A percentile compares a stretch with the other conserved stretches of the same genome.
Conservation (phyloP, 2,113 vertebrate species). For the Saccopteryx leptura region DNA sequence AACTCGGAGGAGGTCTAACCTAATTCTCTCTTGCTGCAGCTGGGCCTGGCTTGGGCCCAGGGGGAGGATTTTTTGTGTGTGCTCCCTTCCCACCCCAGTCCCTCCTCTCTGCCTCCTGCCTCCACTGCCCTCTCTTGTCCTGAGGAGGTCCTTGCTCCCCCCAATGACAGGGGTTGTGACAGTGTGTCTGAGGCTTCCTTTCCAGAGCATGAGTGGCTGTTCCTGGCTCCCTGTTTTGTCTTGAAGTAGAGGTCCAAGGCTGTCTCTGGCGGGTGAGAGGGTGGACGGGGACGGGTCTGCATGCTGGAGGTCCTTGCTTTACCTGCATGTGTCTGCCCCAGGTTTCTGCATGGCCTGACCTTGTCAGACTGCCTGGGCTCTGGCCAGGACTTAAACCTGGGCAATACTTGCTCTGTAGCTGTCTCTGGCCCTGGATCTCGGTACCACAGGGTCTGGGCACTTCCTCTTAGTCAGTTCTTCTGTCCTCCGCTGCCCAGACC, state of each 20-base stretch:
- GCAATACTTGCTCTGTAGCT: neutral
- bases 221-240: neutral
- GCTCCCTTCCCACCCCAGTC: neutral
- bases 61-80: accelerated
- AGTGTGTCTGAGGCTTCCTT: neutral
- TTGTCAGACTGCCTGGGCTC: neutral
- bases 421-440: neutral
- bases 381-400: neutral
- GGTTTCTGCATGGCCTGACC: neutral
- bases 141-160: too few relatives aligned
- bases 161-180: accelerated
- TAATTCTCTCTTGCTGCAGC: neutral
- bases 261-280: neutral
- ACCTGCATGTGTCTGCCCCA: neutral
- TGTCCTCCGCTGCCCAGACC: neutral
- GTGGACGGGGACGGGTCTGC: neutral
- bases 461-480: neutral
- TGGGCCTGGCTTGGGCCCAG: neutral
- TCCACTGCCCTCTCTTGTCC: neutral
- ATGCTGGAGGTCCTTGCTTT: neutral
- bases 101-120: neutral
- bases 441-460: neutral
- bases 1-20: neutral
- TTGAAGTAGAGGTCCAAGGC: neutral
- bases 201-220: neutral